A percentile compares a stretch with the other conserved stretches of the same genome.
phyloP scores from a whole-genome alignment of 2,888 invertebrate species.

The Leptopilina syphax region DNA sequence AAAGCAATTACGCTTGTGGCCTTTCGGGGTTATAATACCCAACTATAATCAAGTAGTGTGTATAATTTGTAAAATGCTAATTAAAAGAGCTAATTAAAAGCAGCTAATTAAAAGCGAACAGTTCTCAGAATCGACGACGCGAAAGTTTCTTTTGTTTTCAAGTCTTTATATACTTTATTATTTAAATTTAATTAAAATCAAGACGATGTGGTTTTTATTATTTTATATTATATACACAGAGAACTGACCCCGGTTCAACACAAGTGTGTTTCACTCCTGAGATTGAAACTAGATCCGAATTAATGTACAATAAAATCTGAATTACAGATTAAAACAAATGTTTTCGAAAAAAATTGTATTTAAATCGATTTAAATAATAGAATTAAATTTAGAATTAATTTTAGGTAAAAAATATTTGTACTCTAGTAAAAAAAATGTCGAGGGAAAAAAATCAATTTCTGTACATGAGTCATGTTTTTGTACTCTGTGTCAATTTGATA shows the following conservation, averaged over 20 bases:
- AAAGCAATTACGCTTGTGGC: constrained; percentile 23
- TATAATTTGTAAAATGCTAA: constrained; percentile 41
- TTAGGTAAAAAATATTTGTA: too few species aligned
- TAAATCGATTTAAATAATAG: too few species aligned
- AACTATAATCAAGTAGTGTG: constrained; percentile 28
- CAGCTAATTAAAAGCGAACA: constrained; percentile 36
- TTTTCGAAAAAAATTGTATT: too few species aligned
- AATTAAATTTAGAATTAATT: too few species aligned
- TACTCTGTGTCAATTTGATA: constrained; percentile 12
- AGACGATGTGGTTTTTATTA: constrained; percentile 6
- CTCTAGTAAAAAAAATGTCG: too few species aligned
- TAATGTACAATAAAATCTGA: too few species aligned
- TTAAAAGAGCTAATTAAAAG: constrained; percentile 38
- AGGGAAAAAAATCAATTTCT: constrained; percentile 18
- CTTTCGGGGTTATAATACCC: constrained; percentile 36
- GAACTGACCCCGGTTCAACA: too few species aligned
- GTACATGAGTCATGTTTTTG: background rate
- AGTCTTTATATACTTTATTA: constrained; percentile 40
- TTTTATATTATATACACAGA: background rate
- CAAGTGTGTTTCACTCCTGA: too few species aligned
- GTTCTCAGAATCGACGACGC: constrained; percentile 28
- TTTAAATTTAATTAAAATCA: constrained; percentile 35
- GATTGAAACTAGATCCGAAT: too few species aligned
- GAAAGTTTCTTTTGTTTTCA: constrained; percentile 36
- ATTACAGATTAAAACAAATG: too few species aligned